Conservation (phyloP, 2,113 vertebrate genomes). For the Leiothrix lutea region DNA sequence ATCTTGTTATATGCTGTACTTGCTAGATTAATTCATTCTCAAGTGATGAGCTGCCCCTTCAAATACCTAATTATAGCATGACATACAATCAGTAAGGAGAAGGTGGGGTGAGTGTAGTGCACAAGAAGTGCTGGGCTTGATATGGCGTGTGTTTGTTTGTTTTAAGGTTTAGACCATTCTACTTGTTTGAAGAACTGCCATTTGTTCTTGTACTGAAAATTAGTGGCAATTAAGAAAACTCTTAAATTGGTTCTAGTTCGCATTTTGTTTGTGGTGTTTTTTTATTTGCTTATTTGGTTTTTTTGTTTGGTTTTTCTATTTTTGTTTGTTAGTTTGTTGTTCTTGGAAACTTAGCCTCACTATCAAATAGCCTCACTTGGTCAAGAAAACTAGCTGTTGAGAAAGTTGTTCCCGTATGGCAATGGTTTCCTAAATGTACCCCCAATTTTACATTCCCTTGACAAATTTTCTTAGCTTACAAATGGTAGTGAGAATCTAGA, state of each 20-base stretch:
- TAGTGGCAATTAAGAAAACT: neutral
- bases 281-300: neutral
- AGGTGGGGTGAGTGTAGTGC: neutral
- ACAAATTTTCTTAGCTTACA: neutral
- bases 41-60: neutral
- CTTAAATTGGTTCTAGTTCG: neutral
- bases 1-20: neutral
- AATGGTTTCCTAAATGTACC: neutral
- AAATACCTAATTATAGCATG: neutral
- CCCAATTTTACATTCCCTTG: neutral
- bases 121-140: neutral
- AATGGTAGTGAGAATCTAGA: neutral
- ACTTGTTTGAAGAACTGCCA: neutral
- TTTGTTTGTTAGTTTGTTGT: neutral
- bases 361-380: neutral
- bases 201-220: neutral
- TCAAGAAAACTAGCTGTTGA: neutral
- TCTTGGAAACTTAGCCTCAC: neutral
- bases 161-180: neutral
- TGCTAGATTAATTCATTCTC: neutral
- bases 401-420: neutral
- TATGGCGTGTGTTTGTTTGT: neutral
- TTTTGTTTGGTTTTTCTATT: neutral
- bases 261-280: fast-evolving
- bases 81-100: neutral